Percentiles rank a stretch among this genome's conserved stretches.
Evolutionary conservation across 2,113 vertebrate species (phyloP).

Genomic region (Melanostigma gelatinosum): DNA sequence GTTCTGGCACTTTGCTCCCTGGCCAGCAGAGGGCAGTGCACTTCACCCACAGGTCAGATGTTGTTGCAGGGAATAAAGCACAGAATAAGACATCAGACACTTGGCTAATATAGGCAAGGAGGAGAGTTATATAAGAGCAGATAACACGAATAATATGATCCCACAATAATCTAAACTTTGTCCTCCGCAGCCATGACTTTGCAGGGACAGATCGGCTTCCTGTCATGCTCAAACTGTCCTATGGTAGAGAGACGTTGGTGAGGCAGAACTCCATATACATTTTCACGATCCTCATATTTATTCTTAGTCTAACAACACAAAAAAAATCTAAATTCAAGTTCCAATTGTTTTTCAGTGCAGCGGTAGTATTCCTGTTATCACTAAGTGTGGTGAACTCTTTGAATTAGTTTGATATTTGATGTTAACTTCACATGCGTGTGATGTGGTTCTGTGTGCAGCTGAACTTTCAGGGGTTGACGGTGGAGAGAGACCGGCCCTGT

Average conservation of each 20-base stretch:
- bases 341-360: background rate
- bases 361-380: background rate
- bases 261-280: constrained; percentile 55
- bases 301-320: background rate
- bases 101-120: too few species aligned
- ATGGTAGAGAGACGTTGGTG: constrained; percentile 94
- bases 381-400: background rate
- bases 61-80: background rate
- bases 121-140: background rate
- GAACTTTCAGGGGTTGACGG: constrained; percentile 87
- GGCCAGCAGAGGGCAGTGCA: constrained; percentile 87
- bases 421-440: constrained; percentile 1
- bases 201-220: constrained; percentile 86
- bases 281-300: background rate
- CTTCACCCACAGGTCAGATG: constrained; percentile 88
- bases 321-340: background rate
- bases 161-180: constrained; percentile 18
- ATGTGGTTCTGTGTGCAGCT: constrained; percentile 79
- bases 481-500: constrained; percentile 79
- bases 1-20: constrained; percentile 85
- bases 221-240: constrained; percentile 90
- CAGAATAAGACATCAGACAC: background rate
- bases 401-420: background rate
- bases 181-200: constrained; percentile 86
- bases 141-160: background rate